A percentile compares a stretch with the other conserved stretches of the same genome.
Conservation (phyloP, 2,113 vertebrate species). For the Salvelinus fontinalis region DNA sequence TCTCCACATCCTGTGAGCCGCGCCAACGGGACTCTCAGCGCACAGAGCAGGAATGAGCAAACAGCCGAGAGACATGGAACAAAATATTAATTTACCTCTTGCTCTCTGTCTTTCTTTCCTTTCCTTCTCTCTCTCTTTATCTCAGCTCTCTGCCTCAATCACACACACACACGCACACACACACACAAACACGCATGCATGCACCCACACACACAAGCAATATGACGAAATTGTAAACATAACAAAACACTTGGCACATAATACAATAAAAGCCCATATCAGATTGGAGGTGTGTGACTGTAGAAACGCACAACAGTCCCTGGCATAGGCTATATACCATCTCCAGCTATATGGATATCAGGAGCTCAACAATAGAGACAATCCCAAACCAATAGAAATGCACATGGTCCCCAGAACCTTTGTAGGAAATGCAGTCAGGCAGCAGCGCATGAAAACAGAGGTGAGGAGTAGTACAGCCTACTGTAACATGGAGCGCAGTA, state of each 20-base stretch:
- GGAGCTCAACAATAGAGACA: background rate
- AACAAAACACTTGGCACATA: background rate
- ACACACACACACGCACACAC: background rate
- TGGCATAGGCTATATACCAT: background rate
- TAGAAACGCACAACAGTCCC: background rate
- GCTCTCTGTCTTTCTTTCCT: conserved; percentile 1
- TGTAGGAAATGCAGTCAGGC: too few relatives aligned
- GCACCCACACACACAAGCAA: background rate
- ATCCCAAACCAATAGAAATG: background rate
- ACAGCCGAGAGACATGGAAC: conserved; percentile 31
- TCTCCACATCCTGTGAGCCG: conserved; percentile 45
- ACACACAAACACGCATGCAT: background rate
- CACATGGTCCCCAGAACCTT: too few relatives aligned
- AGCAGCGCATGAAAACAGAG: too few relatives aligned
- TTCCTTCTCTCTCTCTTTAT: background rate
- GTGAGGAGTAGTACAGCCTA: too few relatives aligned
- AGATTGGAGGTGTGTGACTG: background rate
- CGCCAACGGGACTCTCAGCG: conserved; percentile 29
- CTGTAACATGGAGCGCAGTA: too few relatives aligned
- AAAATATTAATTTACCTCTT: conserved; percentile 44
- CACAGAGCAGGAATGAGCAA: conserved; percentile 41
- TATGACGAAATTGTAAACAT: background rate
- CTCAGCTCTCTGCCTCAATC: background rate
- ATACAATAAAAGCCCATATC: background rate
- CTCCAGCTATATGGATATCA: background rate